Evolutionary conservation across 37 sponge, comb jelly and placozoan genomes (phyloP).

Genomic region (Trichoplax adhaerens): DNA sequence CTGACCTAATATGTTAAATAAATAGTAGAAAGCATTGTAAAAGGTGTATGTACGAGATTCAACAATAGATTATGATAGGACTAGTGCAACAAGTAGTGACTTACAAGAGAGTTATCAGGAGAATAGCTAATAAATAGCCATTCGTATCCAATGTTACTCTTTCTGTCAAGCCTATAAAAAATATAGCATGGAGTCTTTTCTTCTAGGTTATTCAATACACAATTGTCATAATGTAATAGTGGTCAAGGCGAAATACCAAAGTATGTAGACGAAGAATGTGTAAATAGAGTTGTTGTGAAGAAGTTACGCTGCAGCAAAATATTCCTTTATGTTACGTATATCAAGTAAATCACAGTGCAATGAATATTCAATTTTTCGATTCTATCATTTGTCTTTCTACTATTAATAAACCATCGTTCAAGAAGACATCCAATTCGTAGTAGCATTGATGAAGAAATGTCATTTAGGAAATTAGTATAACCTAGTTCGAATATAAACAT

Average conservation of each 20-base stretch:
- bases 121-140: slow-evolving; percentile 72
- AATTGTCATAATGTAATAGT: slow-evolving; percentile 32
- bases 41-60: slow-evolving; percentile 3
- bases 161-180: slow-evolving; percentile 69
- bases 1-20: slow-evolving; percentile 28
- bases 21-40: slow-evolving; percentile 5
- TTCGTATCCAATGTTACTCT: slow-evolving; percentile 37
- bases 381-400: too few species aligned
- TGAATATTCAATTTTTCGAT: too few species aligned
- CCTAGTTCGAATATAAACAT: too few species aligned
- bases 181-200: slow-evolving; percentile 70
- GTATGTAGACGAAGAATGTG: slow-evolving; percentile 1
- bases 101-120: slow-evolving; percentile 32
- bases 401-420: too few species aligned
- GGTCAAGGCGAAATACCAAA: slow-evolving; percentile 4
- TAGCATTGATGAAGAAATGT: too few species aligned
- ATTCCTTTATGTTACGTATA: too few species aligned
- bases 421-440: too few species aligned
- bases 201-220: slow-evolving; percentile 35
- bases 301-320: too few species aligned
- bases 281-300: too few species aligned
- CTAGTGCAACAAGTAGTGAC: background rate
- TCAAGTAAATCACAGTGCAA: too few species aligned
- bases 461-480: too few species aligned
- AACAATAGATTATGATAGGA: background rate